A percentile compares a stretch with the other conserved stretches of the same genome.
phyloP scores from a whole-genome alignment of 2,797 vertebrate species.

The Eulemur albifrons region DNA sequence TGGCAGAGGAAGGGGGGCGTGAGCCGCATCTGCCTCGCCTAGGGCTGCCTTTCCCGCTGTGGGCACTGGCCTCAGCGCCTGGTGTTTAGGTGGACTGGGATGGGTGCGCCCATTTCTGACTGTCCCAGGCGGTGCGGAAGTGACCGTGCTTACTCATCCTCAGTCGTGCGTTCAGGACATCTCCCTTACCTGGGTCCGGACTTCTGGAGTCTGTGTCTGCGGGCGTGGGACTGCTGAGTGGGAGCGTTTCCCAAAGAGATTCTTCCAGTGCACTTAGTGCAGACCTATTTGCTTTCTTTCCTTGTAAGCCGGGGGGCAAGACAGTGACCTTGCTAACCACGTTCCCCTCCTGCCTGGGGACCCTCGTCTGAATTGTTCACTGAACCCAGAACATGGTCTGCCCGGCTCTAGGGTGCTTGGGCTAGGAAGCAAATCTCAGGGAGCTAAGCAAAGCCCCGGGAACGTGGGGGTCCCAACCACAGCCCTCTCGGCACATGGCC shows the following conservation, averaged over 20 bases:
- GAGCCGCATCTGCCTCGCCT: rapidly evolving
- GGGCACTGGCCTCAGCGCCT: not conserved
- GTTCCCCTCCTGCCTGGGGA: not conserved
- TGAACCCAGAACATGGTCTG: not conserved
- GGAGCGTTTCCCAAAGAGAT: not conserved
- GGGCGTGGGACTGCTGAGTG: not conserved
- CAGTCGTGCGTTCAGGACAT: not conserved
- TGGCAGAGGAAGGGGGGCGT: not conserved
- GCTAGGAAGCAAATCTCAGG: not conserved
- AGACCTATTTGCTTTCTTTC: not conserved
- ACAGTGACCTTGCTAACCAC: not conserved
- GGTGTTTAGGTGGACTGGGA: rapidly evolving
- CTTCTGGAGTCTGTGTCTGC: not conserved
- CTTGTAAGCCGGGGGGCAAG: not conserved
- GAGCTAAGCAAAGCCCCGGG: not conserved
- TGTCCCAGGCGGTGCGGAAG: not conserved
- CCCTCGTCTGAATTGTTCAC: not conserved
- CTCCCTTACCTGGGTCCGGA: not conserved
- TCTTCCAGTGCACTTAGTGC: not conserved
- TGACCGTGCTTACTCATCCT: not conserved
- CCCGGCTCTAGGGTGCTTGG: not conserved
- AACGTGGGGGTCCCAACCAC: too few relatives aligned
- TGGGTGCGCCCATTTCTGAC: not conserved
- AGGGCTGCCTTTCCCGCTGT: not conserved
- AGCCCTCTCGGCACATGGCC: rapidly evolving